Evolutionary conservation across 2,888 invertebrate genomes (phyloP), one percentile per base, ranked within the genome.

Genomic region (Actias luna): DNA sequence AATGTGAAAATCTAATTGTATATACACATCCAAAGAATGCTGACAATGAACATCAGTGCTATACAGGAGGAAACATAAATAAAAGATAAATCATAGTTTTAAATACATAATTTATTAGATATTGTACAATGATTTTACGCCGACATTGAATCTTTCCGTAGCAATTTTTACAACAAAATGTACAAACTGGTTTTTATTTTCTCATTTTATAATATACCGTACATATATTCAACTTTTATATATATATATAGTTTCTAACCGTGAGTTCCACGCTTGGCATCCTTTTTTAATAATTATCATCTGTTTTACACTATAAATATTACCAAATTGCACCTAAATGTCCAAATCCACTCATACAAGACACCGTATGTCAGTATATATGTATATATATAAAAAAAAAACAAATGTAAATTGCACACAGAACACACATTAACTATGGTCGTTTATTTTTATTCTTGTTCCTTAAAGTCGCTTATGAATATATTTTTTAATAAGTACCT

Each of bases 51-150:
- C n/a, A n/a, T n/a, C n/a, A n/a, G n/a, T n/a, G n/a, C n/a, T n/a
- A 42, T 25, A 12, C 27, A 59, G 7, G 18, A 12, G 5, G 29
- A 42, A 10, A 22, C 10, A 16, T n/a, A 65, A 74, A 75, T 71
- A 73, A 75, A 75, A 80, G 69, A 69, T 69, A 59, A 7, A 50
- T 63, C 25, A 50, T 63, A 64, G 73, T 75, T 88, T 92, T 92
- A 90, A 91, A 91, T 92, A 92, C 89, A 91, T 92, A 91, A 92
- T 92, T 92, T 92, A 92, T 92, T 91, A 83, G n/a, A 87, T 91
- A 92, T 92, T 86, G 89, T 92, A 92, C 91, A 89, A 82, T 85
- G 84, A 78, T 78, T 88, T 84, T 84, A 46, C 60, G 52, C 59
- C 52, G 63, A 58, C 60, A 63, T 58, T 33, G 36, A 29, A 55